Conservation (phyloP, 2,888 invertebrate genomes). For the Cremastinae sp. region DNA sequence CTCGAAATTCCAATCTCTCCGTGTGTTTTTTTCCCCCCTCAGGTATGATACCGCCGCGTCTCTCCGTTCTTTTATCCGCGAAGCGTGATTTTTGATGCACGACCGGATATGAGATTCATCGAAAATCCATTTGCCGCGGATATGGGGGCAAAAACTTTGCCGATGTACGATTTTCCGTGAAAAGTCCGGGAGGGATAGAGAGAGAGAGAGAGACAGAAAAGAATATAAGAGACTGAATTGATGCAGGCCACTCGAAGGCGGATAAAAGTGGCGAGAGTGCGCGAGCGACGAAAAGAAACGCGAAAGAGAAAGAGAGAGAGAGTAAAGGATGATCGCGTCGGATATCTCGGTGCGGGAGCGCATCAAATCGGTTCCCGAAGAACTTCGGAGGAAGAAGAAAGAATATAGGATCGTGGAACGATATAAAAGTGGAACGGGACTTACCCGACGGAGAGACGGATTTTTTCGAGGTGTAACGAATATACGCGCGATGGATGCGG, state of each 20-base stretch:
- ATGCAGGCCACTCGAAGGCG: slow-evolving; percentile 54
- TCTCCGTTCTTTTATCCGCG: background rate
- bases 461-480: slow-evolving; percentile 1
- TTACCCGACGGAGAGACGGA: slow-evolving; percentile 25
- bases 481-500: no score
- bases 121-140: slow-evolving; percentile 56
- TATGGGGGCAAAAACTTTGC: slow-evolving; percentile 53
- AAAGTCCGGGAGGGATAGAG: slow-evolving; percentile 38
- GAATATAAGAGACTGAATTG: slow-evolving; percentile 30
- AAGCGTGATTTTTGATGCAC: slow-evolving; percentile 44
- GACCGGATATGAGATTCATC: slow-evolving; percentile 59
- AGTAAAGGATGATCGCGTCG: slow-evolving; percentile 20
- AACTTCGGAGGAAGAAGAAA: slow-evolving; percentile 38
- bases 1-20: no score
- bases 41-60: background rate
- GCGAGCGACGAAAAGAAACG: slow-evolving; percentile 2
- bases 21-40: background rate
- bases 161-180: slow-evolving; percentile 35
- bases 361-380: slow-evolving; percentile 56
- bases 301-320: slow-evolving; percentile 16
- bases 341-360: slow-evolving; percentile 37
- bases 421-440: slow-evolving; percentile 47
- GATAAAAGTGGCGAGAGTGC: slow-evolving; percentile 50
- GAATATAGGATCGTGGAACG: slow-evolving; percentile 38
- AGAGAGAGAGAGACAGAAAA: no score